phyloP scores from a whole-genome alignment of 2,888 invertebrate genomes.

The Melipona bicolor region DNA sequence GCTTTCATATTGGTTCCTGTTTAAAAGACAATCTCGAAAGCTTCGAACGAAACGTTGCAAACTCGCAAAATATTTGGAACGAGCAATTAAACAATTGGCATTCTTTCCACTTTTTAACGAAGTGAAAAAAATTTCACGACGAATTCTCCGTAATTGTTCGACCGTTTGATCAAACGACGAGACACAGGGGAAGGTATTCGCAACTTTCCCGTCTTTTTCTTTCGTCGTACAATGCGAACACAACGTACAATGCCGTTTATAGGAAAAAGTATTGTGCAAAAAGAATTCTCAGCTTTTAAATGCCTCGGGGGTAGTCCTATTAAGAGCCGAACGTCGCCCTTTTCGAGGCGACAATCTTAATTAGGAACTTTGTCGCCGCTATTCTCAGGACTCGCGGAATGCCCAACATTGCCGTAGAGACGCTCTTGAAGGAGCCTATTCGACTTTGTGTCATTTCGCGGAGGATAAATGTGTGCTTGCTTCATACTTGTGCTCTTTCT shows the following conservation, averaged over 20 bases:
- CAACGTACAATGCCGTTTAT: not conserved
- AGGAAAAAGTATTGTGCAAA: not conserved
- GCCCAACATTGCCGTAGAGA: not conserved
- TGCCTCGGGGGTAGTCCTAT: constrained; percentile 48
- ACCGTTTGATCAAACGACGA: no score
- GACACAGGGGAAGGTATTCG: not conserved
- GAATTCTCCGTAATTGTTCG: no score
- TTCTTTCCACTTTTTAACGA: not conserved
- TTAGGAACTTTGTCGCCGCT: constrained; percentile 63
- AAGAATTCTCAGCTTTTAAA: not conserved
- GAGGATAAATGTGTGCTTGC: no score
- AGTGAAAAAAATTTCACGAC: no score
- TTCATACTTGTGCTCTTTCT: not conserved
- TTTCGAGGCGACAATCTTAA: constrained; percentile 65
- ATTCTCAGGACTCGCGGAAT: not conserved
- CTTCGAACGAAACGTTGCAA: not conserved
- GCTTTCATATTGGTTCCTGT: no score
- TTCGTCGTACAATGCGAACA: constrained; percentile 7
- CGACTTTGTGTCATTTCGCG: not conserved
- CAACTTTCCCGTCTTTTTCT: not conserved
- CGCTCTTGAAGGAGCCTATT: no score
- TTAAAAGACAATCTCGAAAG: not conserved
- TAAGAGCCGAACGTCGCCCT: constrained; percentile 51
- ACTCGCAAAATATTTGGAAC: not conserved
- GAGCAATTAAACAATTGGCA: not conserved